Percentiles rank a stretch among this genome's conserved stretches.
Conservation (phyloP, 2,113 vertebrate genomes). For the Zosterops lateralis region DNA sequence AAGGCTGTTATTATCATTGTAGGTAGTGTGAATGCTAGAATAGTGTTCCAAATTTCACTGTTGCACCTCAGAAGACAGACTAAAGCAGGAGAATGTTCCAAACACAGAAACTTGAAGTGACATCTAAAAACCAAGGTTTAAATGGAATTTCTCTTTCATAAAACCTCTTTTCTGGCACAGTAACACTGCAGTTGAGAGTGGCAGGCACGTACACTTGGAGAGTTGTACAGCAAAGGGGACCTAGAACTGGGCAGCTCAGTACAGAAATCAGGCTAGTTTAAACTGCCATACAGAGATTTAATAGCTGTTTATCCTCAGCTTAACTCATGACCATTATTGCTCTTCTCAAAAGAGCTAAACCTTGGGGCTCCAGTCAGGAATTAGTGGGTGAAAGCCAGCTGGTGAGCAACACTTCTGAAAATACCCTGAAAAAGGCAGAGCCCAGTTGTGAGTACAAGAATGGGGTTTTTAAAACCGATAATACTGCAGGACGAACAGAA, state of each 20-base stretch:
- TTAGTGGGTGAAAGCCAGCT: neutral
- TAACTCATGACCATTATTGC: neutral
- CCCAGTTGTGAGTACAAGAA: neutral
- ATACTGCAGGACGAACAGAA: neutral
- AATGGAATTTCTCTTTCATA: neutral
- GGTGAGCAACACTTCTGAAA: neutral
- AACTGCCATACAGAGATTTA: neutral
- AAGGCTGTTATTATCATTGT: neutral
- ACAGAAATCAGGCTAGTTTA: neutral
- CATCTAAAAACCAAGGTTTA: neutral
- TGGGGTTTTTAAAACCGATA: neutral
- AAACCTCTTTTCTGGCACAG: neutral
- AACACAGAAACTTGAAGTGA: neutral
- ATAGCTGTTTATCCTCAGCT: neutral
- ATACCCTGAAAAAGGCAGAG: neutral
- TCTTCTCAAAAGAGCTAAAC: neutral
- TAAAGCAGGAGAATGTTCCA: neutral
- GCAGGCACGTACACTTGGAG: neutral
- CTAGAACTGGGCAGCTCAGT: neutral
- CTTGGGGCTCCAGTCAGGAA: neutral
- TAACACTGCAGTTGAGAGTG: neutral
- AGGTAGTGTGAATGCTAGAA: neutral
- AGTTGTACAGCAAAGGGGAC: accelerated
- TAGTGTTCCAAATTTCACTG: neutral
- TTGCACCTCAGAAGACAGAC: neutral